Conservation (phyloP, 2,113 vertebrate species). For the Colius striatus region DNA sequence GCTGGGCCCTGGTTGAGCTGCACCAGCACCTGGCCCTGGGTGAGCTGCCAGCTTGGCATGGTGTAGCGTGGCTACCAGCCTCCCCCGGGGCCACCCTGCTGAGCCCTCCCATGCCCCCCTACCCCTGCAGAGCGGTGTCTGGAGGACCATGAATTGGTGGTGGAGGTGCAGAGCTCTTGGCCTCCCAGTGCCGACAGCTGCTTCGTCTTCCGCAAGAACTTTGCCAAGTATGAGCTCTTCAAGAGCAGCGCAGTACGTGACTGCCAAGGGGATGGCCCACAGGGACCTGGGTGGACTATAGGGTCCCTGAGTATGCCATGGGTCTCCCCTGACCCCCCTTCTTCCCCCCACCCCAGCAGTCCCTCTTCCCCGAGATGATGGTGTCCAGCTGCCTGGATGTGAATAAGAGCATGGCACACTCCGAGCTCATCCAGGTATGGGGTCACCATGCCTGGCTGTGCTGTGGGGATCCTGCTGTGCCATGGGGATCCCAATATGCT, state of each 20-base stretch:
- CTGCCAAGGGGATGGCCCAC: rapidly evolving
- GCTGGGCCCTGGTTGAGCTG: slow-evolving; percentile 92
- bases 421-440: slow-evolving; percentile 90
- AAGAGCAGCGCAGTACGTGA: slow-evolving; percentile 85
- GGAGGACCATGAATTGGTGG: slow-evolving; percentile 92
- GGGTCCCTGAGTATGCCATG: not conserved
- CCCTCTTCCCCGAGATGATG: slow-evolving; percentile 91
- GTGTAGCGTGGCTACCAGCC: rapidly evolving
- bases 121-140: slow-evolving; percentile 84
- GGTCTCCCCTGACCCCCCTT: not conserved
- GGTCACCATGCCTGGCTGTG: not conserved
- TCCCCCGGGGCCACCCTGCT: rapidly evolving
- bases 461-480: rapidly evolving
- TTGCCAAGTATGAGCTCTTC: slow-evolving; percentile 97
- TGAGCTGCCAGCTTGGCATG: slow-evolving; percentile 19
- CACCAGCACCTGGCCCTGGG: slow-evolving; percentile 87
- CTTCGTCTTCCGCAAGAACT: slow-evolving; percentile 94
- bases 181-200: slow-evolving; percentile 83
- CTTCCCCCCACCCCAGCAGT: slow-evolving; percentile 75
- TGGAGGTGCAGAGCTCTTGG: slow-evolving; percentile 90
- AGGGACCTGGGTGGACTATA: not conserved
- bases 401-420: slow-evolving; percentile 83
- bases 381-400: slow-evolving; percentile 89
- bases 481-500: no score
- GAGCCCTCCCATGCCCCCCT: not conserved